Evolutionary conservation across 1,140 invertebrate species (phyloP).

Genomic region (Aphelinus certus): DNA sequence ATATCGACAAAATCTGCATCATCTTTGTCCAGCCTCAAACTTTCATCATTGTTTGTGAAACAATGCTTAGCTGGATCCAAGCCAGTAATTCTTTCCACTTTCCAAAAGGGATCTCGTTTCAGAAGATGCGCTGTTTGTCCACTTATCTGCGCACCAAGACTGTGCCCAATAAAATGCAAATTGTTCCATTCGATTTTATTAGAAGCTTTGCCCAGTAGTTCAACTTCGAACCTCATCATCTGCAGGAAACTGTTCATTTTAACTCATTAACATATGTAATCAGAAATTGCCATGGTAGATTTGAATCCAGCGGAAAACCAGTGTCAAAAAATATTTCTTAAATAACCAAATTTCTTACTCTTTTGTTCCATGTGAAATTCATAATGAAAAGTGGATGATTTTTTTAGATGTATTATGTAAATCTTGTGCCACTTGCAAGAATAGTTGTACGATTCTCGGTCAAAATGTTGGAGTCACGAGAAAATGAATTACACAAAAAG

Average conservation of each 20-base stretch:
- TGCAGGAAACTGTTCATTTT: slow-evolving; percentile 25
- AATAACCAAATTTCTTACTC: too few species aligned
- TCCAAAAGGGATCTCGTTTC: slow-evolving; percentile 30
- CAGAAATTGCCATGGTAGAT: too few species aligned
- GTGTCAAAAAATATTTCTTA: too few species aligned
- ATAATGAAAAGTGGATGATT: too few species aligned
- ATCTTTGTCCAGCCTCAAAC: slow-evolving; percentile 65
- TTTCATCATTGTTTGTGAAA: slow-evolving; percentile 64
- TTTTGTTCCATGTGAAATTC: too few species aligned
- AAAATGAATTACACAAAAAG: too few species aligned
- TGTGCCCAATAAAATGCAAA: slow-evolving; percentile 37
- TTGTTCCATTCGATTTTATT: slow-evolving; percentile 11
- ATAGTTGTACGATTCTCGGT: too few species aligned
- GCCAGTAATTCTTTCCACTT: slow-evolving; percentile 63
- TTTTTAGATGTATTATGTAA: too few species aligned
- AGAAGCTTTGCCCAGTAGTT: neutral
- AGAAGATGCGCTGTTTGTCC: slow-evolving; percentile 27
- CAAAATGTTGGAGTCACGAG: too few species aligned
- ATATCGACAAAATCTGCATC: slow-evolving; percentile 77
- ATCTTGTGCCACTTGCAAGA: too few species aligned
- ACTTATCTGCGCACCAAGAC: slow-evolving; percentile 36
- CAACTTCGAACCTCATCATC: neutral
- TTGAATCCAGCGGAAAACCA: too few species aligned
- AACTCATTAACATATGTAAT: too few species aligned
- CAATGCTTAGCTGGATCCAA: slow-evolving; percentile 76